A percentile compares a stretch with the other conserved stretches of the same genome.
These are phyloP conservation scores for Dasypogon diadema DNA, from an alignment of 2,888 invertebrate species.

Conservation along the genomic window DNA sequence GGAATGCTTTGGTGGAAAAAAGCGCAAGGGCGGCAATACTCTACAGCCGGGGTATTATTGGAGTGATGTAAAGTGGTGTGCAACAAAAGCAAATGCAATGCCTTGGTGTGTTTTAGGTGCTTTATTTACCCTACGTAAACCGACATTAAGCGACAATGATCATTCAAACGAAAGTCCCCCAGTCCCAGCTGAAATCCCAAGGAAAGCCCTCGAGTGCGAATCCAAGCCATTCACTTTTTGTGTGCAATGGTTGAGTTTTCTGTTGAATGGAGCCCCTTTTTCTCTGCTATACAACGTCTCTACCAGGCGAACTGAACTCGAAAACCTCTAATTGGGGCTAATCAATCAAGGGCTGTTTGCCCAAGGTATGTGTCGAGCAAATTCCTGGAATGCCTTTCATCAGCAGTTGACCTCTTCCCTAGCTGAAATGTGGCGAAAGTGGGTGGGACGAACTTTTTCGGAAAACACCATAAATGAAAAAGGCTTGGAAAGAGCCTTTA, in stretches of 20 bases:
- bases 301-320: too few species aligned
- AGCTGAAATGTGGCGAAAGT: not conserved
- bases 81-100: not conserved
- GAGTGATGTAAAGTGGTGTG: not conserved
- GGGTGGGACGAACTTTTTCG: constrained; percentile 14
- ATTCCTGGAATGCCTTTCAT: constrained; percentile 6
- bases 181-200: not conserved
- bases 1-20: not conserved
- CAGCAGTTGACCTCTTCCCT: not conserved
- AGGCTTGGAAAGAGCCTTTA: constrained; percentile 18
- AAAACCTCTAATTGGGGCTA: constrained; percentile 43
- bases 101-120: too few species aligned
- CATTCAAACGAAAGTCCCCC: not conserved
- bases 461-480: constrained; percentile 20
- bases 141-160: not conserved
- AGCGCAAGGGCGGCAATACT: not conserved
- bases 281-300: not conserved
- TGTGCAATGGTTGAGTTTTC: constrained; percentile 2
- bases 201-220: not conserved
- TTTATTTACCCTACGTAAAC: not conserved
- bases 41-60: not conserved
- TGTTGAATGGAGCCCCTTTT: constrained; percentile 12
- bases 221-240: not conserved
- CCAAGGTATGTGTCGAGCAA: constrained; percentile 11
- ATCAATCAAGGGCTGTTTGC: constrained; percentile 45